These are phyloP conservation scores for Numenius phaeopus DNA, from an alignment of 2,797 vertebrate species.

Conservation along the genomic window DNA sequence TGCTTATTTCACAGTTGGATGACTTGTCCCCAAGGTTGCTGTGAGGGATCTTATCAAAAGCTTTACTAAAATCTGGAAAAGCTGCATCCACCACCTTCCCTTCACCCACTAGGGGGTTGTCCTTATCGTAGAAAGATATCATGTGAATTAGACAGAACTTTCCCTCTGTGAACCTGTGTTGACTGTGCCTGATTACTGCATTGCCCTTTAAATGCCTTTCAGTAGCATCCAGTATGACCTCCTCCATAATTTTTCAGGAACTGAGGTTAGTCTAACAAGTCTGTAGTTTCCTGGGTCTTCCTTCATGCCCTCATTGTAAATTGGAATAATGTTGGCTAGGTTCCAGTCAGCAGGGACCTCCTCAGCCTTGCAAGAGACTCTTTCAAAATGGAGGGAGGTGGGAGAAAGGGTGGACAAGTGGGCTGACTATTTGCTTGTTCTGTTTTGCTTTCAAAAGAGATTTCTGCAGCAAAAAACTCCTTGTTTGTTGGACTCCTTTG, in stretches of 20 bases:
- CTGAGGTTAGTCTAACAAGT: not conserved
- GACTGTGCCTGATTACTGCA: not conserved
- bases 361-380: not conserved
- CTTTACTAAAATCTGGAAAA: not conserved
- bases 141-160: no score
- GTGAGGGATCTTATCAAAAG: not conserved
- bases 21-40: not conserved
- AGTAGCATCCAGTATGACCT: no score
- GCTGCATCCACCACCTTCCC: not conserved
- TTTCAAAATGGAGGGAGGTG: not conserved
- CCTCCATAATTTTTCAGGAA: not conserved
- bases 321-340: not conserved
- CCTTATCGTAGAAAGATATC: not conserved
- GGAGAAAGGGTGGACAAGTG: no score
- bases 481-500: not conserved
- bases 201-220: not conserved
- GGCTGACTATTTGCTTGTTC: not conserved
- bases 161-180: not conserved
- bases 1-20: not conserved
- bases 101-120: no score
- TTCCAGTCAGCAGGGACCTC: not conserved
- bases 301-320: not conserved
- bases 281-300: not conserved
- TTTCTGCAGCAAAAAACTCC: not conserved
- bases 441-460: not conserved